Conservation (phyloP, 1,140 invertebrate species). For the Planococcus citri region DNA sequence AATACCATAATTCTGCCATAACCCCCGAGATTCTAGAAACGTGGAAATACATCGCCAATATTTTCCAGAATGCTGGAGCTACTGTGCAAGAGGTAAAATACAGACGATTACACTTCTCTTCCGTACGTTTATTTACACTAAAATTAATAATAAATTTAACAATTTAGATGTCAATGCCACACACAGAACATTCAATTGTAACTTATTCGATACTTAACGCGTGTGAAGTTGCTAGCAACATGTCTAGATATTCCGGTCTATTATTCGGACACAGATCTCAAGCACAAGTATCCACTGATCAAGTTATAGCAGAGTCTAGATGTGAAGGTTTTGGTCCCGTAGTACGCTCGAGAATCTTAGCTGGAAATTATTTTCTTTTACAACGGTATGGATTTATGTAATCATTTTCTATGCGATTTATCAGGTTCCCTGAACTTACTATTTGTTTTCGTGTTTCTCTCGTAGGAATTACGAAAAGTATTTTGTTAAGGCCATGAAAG, state of each 20-base stretch:
- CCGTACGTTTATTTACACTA: no score
- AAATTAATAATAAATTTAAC: conserved; percentile 15
- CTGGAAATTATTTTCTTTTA: conserved; percentile 91
- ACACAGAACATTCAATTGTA: conserved; percentile 76
- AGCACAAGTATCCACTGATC: conserved; percentile 60
- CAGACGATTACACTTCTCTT: background rate
- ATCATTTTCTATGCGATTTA: no score
- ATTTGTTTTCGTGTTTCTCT: no score
- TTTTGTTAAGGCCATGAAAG: conserved; percentile 78
- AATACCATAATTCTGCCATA: conserved; percentile 68
- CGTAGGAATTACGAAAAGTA: conserved; percentile 83
- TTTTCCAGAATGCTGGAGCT: conserved; percentile 63
- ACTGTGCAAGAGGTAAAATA: conserved; percentile 38
- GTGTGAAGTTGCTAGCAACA: conserved; percentile 95
- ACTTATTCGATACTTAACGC: conserved; percentile 89
- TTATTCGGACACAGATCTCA: conserved; percentile 68
- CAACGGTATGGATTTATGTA: conserved; percentile 39
- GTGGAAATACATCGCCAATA: conserved; percentile 60
- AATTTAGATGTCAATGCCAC: conserved; percentile 60
- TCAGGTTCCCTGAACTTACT: no score
- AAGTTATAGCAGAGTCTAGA: conserved; percentile 66
- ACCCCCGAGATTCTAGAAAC: conserved; percentile 54
- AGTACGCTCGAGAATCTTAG: conserved; percentile 83
- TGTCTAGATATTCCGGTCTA: conserved; percentile 93
- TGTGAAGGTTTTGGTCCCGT: conserved; percentile 75